Evolutionary conservation across 2,888 invertebrate genomes (phyloP).

Genomic region (Cheilosia grossa): DNA sequence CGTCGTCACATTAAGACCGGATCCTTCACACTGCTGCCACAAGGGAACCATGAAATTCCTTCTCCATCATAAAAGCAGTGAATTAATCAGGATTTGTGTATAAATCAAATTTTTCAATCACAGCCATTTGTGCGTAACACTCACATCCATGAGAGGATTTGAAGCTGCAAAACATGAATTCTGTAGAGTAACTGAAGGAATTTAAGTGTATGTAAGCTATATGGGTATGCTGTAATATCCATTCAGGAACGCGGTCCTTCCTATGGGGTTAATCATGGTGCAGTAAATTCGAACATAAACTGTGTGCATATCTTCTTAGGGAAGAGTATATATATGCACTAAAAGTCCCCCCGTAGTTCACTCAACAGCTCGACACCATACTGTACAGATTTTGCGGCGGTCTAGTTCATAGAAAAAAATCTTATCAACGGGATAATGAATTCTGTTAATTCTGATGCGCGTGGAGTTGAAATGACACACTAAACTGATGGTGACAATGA

Average conservation of each 20-base stretch:
- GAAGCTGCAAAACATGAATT: too few relatives aligned
- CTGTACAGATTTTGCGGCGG: neutral
- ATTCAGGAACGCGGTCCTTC: too few relatives aligned
- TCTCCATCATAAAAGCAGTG: conserved; percentile 23
- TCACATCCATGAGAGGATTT: too few relatives aligned
- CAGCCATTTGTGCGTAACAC: neutral
- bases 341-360: neutral
- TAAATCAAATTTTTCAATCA: conserved; percentile 46
- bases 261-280: too few relatives aligned
- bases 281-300: too few relatives aligned
- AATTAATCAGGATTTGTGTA: conserved; percentile 25
- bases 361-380: conserved; percentile 15
- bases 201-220: too few relatives aligned
- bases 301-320: neutral
- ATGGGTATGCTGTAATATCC: too few relatives aligned
- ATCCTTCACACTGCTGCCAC: conserved; percentile 10
- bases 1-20: conserved; percentile 20
- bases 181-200: too few relatives aligned
- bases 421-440: conserved; percentile 34
- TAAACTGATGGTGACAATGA: conserved; percentile 12
- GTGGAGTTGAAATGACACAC: conserved; percentile 3
- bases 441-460: conserved; percentile 8
- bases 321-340: neutral
- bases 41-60: conserved; percentile 32
- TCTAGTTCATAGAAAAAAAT: conserved; percentile 35